Conservation (phyloP, 2,797 vertebrate genomes). For the Sebastes goodei region DNA sequence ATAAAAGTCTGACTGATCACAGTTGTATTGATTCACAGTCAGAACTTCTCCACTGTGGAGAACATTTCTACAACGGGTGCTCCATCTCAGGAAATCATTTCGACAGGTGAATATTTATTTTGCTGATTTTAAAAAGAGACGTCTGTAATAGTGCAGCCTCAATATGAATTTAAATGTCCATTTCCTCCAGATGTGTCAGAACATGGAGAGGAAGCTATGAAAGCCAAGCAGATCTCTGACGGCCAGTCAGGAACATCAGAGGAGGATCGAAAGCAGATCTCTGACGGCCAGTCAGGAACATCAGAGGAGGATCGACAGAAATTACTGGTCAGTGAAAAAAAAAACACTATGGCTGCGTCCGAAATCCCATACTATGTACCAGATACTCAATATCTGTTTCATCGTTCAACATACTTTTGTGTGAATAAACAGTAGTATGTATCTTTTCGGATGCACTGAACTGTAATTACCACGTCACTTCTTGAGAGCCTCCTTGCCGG, state of each 20-base stretch:
- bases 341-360: no score
- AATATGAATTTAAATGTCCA: neutral
- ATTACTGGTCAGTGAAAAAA: slow-evolving; percentile 61
- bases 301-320: slow-evolving; percentile 36
- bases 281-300: slow-evolving; percentile 27
- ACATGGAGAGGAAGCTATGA: neutral
- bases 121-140: neutral
- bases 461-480: no score
- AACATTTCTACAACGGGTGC: slow-evolving; percentile 33
- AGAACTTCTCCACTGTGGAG: slow-evolving; percentile 50
- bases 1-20: slow-evolving; percentile 8
- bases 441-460: no score
- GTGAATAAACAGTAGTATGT: no score
- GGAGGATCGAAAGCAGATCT: slow-evolving; percentile 22
- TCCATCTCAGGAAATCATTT: slow-evolving; percentile 30
- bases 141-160: neutral
- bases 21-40: slow-evolving; percentile 63
- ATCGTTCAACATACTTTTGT: no score
- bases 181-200: slow-evolving; percentile 51
- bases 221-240: slow-evolving; percentile 17
- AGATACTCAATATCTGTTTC: no score
- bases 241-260: slow-evolving; percentile 35
- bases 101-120: slow-evolving; percentile 61
- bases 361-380: no score
- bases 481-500: no score